Base-by-base conservation (phyloP, 1,140 invertebrate genomes). In the Ruditapes philippinarum region DNA sequence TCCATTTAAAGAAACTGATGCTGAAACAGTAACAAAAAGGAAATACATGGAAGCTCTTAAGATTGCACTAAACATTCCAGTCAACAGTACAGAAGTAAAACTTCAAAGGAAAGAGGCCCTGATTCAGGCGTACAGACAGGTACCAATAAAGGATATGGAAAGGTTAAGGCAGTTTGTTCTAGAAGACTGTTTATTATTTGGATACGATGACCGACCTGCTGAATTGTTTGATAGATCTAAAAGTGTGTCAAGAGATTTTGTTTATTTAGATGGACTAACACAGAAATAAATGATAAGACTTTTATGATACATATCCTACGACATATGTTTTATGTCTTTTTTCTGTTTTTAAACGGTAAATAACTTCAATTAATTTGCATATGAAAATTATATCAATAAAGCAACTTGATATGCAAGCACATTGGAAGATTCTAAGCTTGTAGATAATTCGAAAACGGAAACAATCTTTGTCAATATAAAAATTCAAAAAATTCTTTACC, bases 101-200 rank as follows among this genome's bases (percentile, higher is more conserved):
- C 31, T 40, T 33, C 79, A 82, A 68, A 38, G 60, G 40, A 57
- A 80, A 25, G 42, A 80, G 45, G 86, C 76, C n/a, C 76, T 88
- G 5, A 68, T 70, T n/a, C 57, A 88, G 31, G 86, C 86, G 33
- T 88, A 80, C 70, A 45, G 25, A 40, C 42, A 70, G 25, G 60
- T 88, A 22, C 74, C 76, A 17, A 25, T 65, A 33, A 28, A 54
- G 19, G 74, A 81, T 36, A 49, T 88, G 78, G 28, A 80, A 25
- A 88, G 25, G 33, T 14, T 88, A 19, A 80, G 73, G 25, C n/a
- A 45, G 54, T 51, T 70, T 28, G 42, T 88, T 12, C 57, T 60
- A 38, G 42, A 38, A 17, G 86, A 88, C 60, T 88, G 76, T 25
- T 57, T 78, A 33, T 31, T 88, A 12, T 88, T 88, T 81, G 86